Conservation (phyloP, 2,113 vertebrate genomes). For the Dipodomys spectabilis region DNA sequence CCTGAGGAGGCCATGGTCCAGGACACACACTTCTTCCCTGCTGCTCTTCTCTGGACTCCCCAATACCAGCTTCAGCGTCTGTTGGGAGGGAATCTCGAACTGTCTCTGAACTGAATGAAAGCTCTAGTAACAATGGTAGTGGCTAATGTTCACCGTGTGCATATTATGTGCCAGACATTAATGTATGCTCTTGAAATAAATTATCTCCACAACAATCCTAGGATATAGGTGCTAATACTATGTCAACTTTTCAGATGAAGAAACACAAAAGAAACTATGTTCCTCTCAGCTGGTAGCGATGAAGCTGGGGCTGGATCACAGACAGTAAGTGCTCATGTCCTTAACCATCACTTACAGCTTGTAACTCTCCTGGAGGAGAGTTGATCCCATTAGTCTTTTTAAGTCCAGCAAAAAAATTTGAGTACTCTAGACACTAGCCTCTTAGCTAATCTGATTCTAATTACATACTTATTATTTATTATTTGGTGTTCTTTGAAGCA, state of each 20-base stretch:
- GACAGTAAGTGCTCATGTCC: background rate
- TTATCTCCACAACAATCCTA: background rate
- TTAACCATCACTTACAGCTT: background rate
- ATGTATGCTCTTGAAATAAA: background rate
- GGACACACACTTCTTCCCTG: constrained; percentile 50
- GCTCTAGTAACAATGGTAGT: constrained; percentile 5
- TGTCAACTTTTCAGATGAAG: constrained; percentile 47
- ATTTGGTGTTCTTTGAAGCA: constrained; percentile 8
- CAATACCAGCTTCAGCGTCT: constrained; percentile 35
- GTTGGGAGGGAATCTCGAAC: constrained; percentile 53
- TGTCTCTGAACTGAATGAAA: constrained; percentile 58
- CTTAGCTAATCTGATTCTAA: constrained; percentile 30
- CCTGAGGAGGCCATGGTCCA: background rate
- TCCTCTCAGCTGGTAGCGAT: background rate
- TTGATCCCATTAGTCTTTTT: background rate
- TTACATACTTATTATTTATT: constrained; percentile 42
- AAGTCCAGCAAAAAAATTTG: constrained; percentile 29
- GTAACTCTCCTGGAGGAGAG: background rate
- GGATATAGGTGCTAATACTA: background rate
- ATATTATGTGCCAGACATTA: background rate
- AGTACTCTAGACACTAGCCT: background rate
- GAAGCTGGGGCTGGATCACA: background rate
- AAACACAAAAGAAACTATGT: constrained; percentile 17
- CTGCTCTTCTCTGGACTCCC: constrained; percentile 34
- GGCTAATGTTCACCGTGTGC: constrained; percentile 9